Percentiles rank a stretch among this genome's conserved stretches.
Evolutionary conservation across 2,113 vertebrate genomes (phyloP).

Genomic region (cattle (Bos taurus)): ARS-UCD2.0 NC_037357.1:2308501-2309000

Average conservation of each 20-base stretch:
- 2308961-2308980: background rate
- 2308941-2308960: background rate
- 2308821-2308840: background rate
- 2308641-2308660: constrained; percentile 8
- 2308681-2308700: background rate
- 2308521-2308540: background rate
- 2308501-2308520: background rate
- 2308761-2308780: background rate
- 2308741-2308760: constrained; percentile 4
- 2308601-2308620: background rate
- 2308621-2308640: background rate
- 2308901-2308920: background rate
- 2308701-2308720: background rate
- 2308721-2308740: background rate
- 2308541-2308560: background rate
- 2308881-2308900: background rate
- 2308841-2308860: background rate
- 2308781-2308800: background rate
- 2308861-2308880: background rate
- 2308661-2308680: constrained; percentile 8
- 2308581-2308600: background rate
- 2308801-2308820: background rate
- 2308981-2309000: background rate
- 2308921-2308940: background rate
- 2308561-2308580: background rate